Conservation (phyloP, 2,888 invertebrate genomes). For the Pachydiplax longipennis region DNA sequence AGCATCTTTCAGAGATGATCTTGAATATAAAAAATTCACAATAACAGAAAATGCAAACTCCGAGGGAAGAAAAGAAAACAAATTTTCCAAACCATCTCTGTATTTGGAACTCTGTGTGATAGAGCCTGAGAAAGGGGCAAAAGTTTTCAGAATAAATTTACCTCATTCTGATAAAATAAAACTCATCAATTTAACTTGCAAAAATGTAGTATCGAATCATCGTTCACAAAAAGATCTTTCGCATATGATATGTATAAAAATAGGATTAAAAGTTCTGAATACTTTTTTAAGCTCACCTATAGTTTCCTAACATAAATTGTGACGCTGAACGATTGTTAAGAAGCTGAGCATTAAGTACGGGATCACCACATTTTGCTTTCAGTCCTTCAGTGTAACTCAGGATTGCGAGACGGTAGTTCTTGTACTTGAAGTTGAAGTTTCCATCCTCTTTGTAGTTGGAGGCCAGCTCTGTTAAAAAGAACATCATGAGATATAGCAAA, state of each 20-base stretch:
- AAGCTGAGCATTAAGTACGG: conserved; percentile 79
- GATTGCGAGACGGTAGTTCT: conserved; percentile 90
- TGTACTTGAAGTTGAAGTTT: conserved; percentile 92
- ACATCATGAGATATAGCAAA: not conserved
- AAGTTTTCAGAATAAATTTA: no score
- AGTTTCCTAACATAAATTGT: conserved; percentile 84
- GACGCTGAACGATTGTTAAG: conserved; percentile 93
- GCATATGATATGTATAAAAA: no score
- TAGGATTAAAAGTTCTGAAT: no score
- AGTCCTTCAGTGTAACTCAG: conserved; percentile 90
- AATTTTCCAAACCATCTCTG: no score
- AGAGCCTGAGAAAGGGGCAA: no score
- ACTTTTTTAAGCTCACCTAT: conserved; percentile 64
- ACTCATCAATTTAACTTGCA: no score
- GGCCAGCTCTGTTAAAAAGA: conserved; percentile 72
- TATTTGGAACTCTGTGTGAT: no score
- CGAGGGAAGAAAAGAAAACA: no score
- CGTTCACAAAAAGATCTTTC: no score
- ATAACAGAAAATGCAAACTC: no score
- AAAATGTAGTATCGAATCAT: no score
- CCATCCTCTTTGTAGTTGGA: conserved; percentile 93
- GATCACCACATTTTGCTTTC: conserved; percentile 73
- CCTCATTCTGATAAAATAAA: no score
- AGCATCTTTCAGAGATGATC: conserved; percentile 81
- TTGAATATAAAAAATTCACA: conserved; percentile 53